phyloP scores from a whole-genome alignment of 1,140 invertebrate species.

The Zaprionus inermis region DNA sequence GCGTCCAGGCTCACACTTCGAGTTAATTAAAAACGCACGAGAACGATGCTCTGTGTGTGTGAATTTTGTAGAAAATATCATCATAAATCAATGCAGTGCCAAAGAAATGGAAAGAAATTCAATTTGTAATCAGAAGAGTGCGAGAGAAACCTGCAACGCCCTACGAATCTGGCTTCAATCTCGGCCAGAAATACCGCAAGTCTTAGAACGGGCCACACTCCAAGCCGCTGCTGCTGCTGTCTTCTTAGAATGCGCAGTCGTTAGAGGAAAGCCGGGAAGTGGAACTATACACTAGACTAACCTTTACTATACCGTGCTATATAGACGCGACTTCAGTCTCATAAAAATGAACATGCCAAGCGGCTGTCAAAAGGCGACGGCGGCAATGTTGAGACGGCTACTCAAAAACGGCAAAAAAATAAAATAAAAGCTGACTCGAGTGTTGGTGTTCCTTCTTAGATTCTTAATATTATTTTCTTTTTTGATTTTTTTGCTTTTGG shows the following conservation, averaged over 20 bases:
- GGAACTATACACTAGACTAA: neutral
- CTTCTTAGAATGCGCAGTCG: constrained; percentile 73
- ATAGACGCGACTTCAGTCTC: constrained; percentile 30
- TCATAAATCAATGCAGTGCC: constrained; percentile 76
- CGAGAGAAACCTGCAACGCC: constrained; percentile 59
- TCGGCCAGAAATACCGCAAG: constrained; percentile 62
- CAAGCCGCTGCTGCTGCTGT: constrained; percentile 18
- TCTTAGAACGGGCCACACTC: constrained; percentile 45
- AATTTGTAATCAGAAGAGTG: constrained; percentile 72
- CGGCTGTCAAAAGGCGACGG: constrained; percentile 71
- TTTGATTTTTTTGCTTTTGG: constrained; percentile 54
- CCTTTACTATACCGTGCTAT: neutral
- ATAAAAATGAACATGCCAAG: constrained; percentile 77
- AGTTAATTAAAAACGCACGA: constrained; percentile 70
- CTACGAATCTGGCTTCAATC: constrained; percentile 58
- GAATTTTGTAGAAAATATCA: constrained; percentile 53
- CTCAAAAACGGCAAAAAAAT: constrained; percentile 49
- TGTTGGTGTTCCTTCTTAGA: constrained; percentile 46
- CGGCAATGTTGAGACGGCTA: constrained; percentile 67
- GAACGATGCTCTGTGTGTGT: constrained; percentile 15
- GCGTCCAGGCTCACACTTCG: constrained; percentile 59
- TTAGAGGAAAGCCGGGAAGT: neutral
- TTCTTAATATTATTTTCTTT: constrained; percentile 32
- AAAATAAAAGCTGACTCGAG: constrained; percentile 13
- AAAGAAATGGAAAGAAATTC: constrained; percentile 75